Percentiles rank a stretch among this genome's conserved stretches.
These are phyloP conservation scores for Melinaea menophilus DNA, from an alignment of 2,888 invertebrate genomes.

Conservation along the genomic window DNA sequence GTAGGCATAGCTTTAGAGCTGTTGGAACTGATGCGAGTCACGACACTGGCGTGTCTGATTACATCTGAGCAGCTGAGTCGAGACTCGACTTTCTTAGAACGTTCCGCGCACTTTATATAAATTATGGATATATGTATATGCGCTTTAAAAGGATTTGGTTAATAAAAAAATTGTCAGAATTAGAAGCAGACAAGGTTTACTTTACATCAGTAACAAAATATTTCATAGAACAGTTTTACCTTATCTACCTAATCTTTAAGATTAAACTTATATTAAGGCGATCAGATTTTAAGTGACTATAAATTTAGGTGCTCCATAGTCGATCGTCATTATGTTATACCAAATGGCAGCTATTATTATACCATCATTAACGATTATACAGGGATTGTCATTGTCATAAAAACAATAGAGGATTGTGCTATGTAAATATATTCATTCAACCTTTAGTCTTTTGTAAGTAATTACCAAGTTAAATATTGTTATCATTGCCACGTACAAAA, in stretches of 20 bases:
- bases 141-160: not conserved
- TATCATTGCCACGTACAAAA: conserved; percentile 31
- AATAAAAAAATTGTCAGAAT: not conserved
- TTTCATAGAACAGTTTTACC: too few relatives aligned
- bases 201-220: too few relatives aligned
- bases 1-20: not conserved
- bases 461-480: conserved; percentile 35
- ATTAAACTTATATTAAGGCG: too few relatives aligned
- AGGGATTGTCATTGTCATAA: not conserved
- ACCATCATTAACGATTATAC: not conserved
- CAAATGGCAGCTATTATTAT: conserved; percentile 22
- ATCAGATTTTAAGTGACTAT: too few relatives aligned
- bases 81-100: conserved; percentile 20
- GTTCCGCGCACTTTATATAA: conserved; percentile 14
- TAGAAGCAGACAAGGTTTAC: too few relatives aligned
- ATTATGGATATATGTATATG: conserved; percentile 21
- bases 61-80: conserved; percentile 21
- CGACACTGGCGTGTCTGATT: conserved; percentile 22
- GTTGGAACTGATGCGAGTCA: conserved; percentile 12
- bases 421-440: conserved; percentile 26
- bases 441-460: conserved; percentile 30
- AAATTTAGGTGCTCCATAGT: too few relatives aligned
- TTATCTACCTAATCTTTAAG: too few relatives aligned
- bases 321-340: too few relatives aligned
- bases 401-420: conserved; percentile 25